These are phyloP conservation scores for Peromyscus attwateri DNA, from an alignment of 2,797 vertebrate genomes.

Conservation along the genomic window DNA sequence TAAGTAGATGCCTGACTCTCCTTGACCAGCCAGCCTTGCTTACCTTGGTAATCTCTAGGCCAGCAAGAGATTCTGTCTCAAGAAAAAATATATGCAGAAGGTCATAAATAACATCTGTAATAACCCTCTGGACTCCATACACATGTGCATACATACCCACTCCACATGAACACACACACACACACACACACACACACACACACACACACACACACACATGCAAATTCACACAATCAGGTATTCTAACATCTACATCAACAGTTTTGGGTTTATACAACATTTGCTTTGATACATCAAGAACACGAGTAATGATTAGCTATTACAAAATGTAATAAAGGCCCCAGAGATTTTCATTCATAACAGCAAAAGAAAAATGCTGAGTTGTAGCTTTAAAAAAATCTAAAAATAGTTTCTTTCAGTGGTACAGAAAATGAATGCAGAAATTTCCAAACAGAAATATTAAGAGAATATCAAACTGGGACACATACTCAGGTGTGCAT, in stretches of 20 bases:
- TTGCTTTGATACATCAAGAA: neutral
- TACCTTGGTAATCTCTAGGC: neutral
- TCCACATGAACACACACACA: neutral
- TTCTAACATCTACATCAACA: too few relatives aligned
- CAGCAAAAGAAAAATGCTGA: conserved; percentile 18
- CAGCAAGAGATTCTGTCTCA: neutral
- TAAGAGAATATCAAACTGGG: neutral
- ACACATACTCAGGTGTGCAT: neutral
- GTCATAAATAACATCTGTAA: neutral
- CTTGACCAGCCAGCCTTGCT: neutral
- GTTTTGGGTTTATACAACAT: neutral
- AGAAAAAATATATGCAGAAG: neutral
- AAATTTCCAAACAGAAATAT: neutral
- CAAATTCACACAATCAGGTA: neutral
- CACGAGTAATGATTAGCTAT: conserved; percentile 33
- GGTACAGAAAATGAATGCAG: neutral
- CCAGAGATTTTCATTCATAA: neutral
- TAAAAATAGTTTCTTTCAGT: neutral
- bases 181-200: neutral
- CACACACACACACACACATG: neutral
- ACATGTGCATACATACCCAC: neutral
- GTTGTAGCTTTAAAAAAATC: neutral
- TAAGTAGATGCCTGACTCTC: neutral
- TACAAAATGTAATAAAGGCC: neutral
- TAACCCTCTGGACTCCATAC: neutral